Evolutionary conservation across 2,888 invertebrate species (phyloP).

Genomic region (Galeopsomyia nigrocyanea): DNA sequence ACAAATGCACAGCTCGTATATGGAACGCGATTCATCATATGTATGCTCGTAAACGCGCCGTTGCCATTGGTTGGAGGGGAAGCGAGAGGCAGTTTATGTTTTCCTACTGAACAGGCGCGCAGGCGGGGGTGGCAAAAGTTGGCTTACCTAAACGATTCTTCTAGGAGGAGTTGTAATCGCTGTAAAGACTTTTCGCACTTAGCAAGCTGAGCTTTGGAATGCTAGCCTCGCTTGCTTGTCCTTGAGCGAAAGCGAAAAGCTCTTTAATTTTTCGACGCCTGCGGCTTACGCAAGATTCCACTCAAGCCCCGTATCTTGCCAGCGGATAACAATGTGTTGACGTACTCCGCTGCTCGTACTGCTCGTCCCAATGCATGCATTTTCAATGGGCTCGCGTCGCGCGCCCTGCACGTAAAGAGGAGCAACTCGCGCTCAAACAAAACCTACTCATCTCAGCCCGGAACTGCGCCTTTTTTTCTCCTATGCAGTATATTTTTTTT

Average conservation of each 20-base stretch:
- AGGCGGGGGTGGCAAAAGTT: constrained; percentile 1
- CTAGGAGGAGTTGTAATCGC: not conserved
- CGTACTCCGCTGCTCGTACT: constrained; percentile 11
- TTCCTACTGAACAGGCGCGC: not conserved
- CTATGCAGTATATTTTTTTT: too few relatives aligned
- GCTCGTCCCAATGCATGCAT: constrained; percentile 47
- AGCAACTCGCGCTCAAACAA: constrained; percentile 25
- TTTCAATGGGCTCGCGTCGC: constrained; percentile 45
- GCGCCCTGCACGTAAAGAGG: not conserved
- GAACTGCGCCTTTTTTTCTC: constrained; percentile 48
- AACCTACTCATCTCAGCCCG: constrained; percentile 37
- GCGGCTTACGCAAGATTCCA: constrained; percentile 17
- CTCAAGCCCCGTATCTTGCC: constrained; percentile 38
- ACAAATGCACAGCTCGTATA: not conserved
- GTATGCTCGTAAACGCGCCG: constrained; percentile 15
- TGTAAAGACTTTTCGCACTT: constrained; percentile 23
- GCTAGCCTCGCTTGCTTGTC: not conserved
- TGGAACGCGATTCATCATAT: constrained; percentile 41
- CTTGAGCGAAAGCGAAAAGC: constrained; percentile 22
- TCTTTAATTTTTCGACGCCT: not conserved
- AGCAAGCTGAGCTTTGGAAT: not conserved
- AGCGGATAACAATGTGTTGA: constrained; percentile 48
- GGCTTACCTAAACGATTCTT: constrained; percentile 29
- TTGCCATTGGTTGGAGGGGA: not conserved
- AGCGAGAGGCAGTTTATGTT: constrained; percentile 2